Percentiles rank a stretch among this genome's conserved stretches.
Conservation (phyloP, 2,888 invertebrate genomes). For the Drosophila rellima region DNA sequence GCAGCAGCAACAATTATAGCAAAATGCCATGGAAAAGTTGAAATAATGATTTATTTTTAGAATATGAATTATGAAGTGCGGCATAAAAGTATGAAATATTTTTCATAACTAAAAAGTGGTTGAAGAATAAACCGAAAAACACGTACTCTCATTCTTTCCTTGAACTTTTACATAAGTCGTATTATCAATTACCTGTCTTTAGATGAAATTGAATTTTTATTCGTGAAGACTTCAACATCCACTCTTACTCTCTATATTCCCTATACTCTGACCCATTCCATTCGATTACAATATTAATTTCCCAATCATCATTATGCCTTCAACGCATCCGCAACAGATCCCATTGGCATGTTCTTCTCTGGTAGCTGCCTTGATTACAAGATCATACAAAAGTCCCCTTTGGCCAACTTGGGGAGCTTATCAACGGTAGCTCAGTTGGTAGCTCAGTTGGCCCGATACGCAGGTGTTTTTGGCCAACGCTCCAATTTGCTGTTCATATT, state of each 20-base stretch:
- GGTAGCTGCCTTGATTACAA: conserved; percentile 54
- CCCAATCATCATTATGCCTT: conserved; percentile 63
- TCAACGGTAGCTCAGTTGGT: conserved; percentile 66
- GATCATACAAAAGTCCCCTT: conserved; percentile 31
- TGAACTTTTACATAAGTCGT: neutral
- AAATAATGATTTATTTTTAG: conserved; percentile 24
- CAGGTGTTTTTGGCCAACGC: conserved; percentile 76
- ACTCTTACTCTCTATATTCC: conserved; percentile 1
- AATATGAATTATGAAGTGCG: conserved; percentile 22
- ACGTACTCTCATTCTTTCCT: too few relatives aligned
- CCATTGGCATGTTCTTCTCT: conserved; percentile 23
- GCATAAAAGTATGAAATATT: conserved; percentile 14
- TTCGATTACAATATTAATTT: conserved; percentile 62
- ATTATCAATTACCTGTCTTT: conserved; percentile 7
- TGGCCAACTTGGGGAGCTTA: conserved; percentile 43
- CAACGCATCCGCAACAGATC: conserved; percentile 25
- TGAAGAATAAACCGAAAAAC: neutral
- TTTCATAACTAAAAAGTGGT: neutral
- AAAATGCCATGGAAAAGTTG: conserved; percentile 43
- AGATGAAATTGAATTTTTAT: conserved; percentile 7
- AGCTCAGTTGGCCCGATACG: conserved; percentile 33
- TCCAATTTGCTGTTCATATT: conserved; percentile 77
- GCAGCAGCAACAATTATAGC: conserved; percentile 9
- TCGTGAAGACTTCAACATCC: neutral
- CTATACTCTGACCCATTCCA: conserved; percentile 16